These are phyloP conservation scores for Ochotona curzoniae DNA, from an alignment of 2,113 vertebrate genomes.

Conservation along the genomic window DNA sequence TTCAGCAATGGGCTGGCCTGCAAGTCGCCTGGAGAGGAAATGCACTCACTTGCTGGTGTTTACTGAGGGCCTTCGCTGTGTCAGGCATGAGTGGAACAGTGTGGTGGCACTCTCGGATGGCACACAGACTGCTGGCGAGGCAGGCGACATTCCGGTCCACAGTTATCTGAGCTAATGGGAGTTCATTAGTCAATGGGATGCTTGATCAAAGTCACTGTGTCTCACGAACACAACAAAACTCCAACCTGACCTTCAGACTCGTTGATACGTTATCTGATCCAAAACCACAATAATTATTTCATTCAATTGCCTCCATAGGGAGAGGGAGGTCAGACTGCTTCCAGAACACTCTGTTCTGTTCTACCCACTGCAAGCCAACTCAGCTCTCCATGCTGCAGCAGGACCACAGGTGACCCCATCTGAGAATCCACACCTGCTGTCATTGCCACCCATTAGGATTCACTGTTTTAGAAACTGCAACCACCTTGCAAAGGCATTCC, in stretches of 20 bases:
- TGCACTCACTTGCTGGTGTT: not conserved
- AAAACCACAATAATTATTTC: not conserved
- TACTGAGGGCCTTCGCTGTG: not conserved
- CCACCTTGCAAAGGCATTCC: not conserved
- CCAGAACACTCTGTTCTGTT: rapidly evolving
- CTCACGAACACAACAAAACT: not conserved
- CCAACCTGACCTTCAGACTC: not conserved
- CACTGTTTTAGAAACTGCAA: not conserved
- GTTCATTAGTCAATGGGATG: rapidly evolving
- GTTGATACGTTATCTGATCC: not conserved
- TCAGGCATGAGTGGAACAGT: not conserved
- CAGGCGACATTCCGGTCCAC: not conserved
- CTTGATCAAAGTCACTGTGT: rapidly evolving
- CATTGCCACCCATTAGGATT: not conserved
- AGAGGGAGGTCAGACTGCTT: not conserved
- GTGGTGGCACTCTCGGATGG: not conserved
- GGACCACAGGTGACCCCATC: rapidly evolving
- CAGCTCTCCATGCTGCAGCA: rapidly evolving
- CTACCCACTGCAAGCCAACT: not conserved
- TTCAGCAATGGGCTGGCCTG: not conserved
- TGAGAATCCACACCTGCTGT: rapidly evolving
- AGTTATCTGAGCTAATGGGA: not conserved
- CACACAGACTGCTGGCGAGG: not conserved
- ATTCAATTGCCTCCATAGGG: too few species aligned
- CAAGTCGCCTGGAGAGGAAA: rapidly evolving